A percentile compares a stretch with the other conserved stretches of the same genome.
phyloP scores from a whole-genome alignment of 30 jellyfish, hydroid and myxozoan genomes.

The Phacellophora camtschatica region DNA sequence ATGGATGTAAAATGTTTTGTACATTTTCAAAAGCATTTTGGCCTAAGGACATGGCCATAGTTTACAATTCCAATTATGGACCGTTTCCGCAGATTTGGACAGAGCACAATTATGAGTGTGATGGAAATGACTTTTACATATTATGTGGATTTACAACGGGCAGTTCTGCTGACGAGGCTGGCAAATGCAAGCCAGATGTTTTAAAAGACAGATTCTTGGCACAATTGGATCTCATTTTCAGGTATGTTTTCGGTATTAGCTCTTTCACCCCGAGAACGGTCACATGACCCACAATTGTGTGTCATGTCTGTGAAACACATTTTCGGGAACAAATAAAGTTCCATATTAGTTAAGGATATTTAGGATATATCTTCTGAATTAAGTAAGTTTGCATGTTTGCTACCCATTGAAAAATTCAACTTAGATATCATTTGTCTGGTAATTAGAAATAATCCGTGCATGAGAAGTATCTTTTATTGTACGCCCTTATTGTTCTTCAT shows the following conservation, averaged over 20 bases:
- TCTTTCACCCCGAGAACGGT: too few species aligned
- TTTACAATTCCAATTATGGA: neutral
- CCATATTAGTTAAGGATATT: too few species aligned
- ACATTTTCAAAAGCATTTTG: constrained; percentile 33
- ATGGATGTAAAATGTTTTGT: constrained; percentile 56
- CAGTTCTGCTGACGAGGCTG: constrained; percentile 12
- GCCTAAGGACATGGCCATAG: neutral
- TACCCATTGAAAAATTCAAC: too few species aligned
- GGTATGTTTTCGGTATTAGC: constrained; percentile 15
- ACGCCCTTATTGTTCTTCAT: too few species aligned
- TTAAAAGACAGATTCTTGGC: constrained; percentile 14
- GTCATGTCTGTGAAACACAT: too few species aligned
- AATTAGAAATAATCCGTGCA: too few species aligned
- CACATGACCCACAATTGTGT: too few species aligned
- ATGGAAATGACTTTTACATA: neutral
- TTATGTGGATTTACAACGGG: constrained; percentile 66
- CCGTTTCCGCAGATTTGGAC: constrained; percentile 62
- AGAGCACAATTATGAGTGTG: neutral
- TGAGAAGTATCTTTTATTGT: too few species aligned
- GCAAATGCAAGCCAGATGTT: neutral
- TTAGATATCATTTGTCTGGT: too few species aligned
- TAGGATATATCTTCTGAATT: too few species aligned
- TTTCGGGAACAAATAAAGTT: too few species aligned
- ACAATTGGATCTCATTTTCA: constrained; percentile 23
- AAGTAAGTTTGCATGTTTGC: too few species aligned